Conservation (phyloP, 2,888 invertebrate species). For the Coenonympha arcania region DNA sequence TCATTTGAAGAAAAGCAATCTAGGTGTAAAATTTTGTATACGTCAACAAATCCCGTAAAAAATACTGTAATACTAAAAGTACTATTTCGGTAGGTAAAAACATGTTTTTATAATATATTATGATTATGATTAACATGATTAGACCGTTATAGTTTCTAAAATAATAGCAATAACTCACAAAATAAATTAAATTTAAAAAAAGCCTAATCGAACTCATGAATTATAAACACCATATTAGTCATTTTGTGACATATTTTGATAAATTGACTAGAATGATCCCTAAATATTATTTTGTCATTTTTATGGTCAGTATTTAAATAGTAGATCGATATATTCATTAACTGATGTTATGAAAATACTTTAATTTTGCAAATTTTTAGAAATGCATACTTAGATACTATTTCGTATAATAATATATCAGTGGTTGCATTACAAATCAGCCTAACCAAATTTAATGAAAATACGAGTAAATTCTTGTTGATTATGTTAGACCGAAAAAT, state of each 20-base stretch:
- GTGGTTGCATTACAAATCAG: background rate
- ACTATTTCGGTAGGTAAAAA: background rate
- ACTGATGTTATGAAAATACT: conserved; percentile 19
- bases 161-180: background rate
- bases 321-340: background rate
- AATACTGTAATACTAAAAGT: no score
- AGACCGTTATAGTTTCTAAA: background rate
- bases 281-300: conserved; percentile 14
- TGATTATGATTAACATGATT: background rate
- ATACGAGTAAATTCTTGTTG: background rate
- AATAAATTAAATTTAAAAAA: background rate
- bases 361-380: conserved; percentile 19
- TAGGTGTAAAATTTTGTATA: conserved; percentile 9
- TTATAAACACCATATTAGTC: conserved; percentile 6
- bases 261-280: conserved; percentile 28
- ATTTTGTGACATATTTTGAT: conserved; percentile 18
- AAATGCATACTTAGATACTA: conserved; percentile 16
- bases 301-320: background rate
- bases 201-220: background rate
- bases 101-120: background rate
- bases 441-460: background rate
- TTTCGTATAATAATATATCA: conserved; percentile 8
- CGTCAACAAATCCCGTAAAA: conserved; percentile 7
- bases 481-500: conserved; percentile 15
- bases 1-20: no score